These are phyloP conservation scores for Synergus umbraculus DNA, from an alignment of 2,888 invertebrate species.

Conservation along the genomic window DNA sequence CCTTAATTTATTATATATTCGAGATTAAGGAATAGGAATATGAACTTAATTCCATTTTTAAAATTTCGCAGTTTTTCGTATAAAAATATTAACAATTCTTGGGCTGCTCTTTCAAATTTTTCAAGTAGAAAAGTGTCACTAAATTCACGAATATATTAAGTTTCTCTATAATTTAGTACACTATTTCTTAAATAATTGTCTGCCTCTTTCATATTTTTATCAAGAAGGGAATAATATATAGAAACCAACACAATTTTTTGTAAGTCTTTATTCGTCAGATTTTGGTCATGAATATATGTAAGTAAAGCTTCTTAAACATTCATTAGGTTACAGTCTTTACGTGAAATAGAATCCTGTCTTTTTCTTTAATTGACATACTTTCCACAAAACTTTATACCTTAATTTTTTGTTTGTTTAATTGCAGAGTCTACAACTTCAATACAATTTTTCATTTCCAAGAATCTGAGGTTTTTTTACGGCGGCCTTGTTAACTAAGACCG, in stretches of 20 bases:
- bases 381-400: neutral
- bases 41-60: neutral
- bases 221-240: neutral
- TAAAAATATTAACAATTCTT: too few relatives aligned
- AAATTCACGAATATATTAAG: too few relatives aligned
- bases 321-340: neutral
- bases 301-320: neutral
- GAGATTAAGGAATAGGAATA: neutral
- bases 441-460: constrained; percentile 10
- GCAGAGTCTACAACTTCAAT: constrained; percentile 2
- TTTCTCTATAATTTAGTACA: too few relatives aligned
- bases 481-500: constrained; percentile 33
- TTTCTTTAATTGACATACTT: neutral
- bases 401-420: neutral
- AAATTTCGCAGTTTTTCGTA: too few relatives aligned
- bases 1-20: neutral
- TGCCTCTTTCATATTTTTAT: neutral
- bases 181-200: too few relatives aligned
- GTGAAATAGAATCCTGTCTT: neutral
- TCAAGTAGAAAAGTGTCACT: too few relatives aligned
- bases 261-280: constrained; percentile 1
- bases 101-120: too few relatives aligned
- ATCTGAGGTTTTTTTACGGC: constrained; percentile 31
- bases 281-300: neutral
- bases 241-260: neutral